Percentiles rank a stretch among this genome's conserved stretches.
Evolutionary conservation across 2,888 invertebrate genomes (phyloP).

Genomic region (Ptilodon capucinus): DNA sequence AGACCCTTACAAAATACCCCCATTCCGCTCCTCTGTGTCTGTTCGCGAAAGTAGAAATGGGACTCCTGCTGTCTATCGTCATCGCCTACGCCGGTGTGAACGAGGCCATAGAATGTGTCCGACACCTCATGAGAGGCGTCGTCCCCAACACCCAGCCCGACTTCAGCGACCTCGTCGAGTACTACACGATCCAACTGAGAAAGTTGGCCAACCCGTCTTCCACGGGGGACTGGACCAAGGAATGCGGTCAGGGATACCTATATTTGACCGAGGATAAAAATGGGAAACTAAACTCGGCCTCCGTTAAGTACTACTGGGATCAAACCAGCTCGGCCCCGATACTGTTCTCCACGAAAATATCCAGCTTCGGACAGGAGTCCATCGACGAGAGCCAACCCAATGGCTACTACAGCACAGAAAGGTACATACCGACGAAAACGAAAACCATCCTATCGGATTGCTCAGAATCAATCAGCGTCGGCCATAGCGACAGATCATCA

Average conservation of each 20-base stretch:
- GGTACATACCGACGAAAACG: slow-evolving; percentile 73
- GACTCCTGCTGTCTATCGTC: slow-evolving; percentile 88
- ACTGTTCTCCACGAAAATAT: slow-evolving; percentile 78
- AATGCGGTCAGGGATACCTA: slow-evolving; percentile 73
- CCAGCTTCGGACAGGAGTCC: slow-evolving; percentile 78
- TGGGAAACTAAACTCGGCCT: slow-evolving; percentile 63
- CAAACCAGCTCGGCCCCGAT: slow-evolving; percentile 68
- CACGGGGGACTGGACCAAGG: slow-evolving; percentile 58
- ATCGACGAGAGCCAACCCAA: slow-evolving; percentile 65
- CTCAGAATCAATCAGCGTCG: slow-evolving; percentile 69
- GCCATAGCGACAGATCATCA: slow-evolving; percentile 70
- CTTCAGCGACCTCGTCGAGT: slow-evolving; percentile 66
- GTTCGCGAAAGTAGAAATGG: slow-evolving; percentile 77
- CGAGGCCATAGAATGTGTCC: slow-evolving; percentile 84
- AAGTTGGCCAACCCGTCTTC: slow-evolving; percentile 52
- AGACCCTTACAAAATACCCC: slow-evolving; percentile 53
- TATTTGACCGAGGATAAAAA: slow-evolving; percentile 63
- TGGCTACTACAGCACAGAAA: slow-evolving; percentile 69
- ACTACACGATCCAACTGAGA: slow-evolving; percentile 64
- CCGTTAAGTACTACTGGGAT: slow-evolving; percentile 71
- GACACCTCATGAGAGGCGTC: slow-evolving; percentile 74
- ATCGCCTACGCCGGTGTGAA: slow-evolving; percentile 89
- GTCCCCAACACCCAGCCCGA: slow-evolving; percentile 66
- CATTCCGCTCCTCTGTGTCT: slow-evolving; percentile 48
- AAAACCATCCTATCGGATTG: slow-evolving; percentile 69